Base-by-base conservation (phyloP, 2,888 invertebrate species). In the Apomyelois bistriatella region DNA sequence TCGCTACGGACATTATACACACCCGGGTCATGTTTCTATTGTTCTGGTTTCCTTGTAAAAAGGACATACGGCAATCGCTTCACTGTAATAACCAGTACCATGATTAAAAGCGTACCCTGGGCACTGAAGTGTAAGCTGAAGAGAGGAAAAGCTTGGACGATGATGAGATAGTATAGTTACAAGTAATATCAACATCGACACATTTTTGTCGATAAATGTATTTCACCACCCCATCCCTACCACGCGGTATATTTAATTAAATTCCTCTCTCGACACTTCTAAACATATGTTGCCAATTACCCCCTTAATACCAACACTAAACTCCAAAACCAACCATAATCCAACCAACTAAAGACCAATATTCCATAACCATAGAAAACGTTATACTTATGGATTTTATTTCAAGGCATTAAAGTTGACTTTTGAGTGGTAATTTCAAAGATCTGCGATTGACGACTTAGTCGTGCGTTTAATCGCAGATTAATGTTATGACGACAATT, bases 191-290 rank as follows among this genome's bases (percentile, higher is more conserved):
- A 22, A n/a, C 5, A 22, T 22, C 2, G 2, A 22, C 5, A 22
- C 22, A 22, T 22, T 22, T 53, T 53, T 28, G 48, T 22, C 36
- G 51, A 38, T 46, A 58, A 76, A 58, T 6, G 13, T 32, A 56
- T 68, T 52, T 71, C 74, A 68, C 10, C 10, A n/a, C 49, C 59
- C 63, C 57, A 53, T 63, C 79, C 70, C 63, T 61, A 64, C 65
- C 73, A 72, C 74, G 72, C 60, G 90, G 81, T 80, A 84, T 83
- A 83, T 92, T 93, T 93, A 92, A 93, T 93, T 92, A 92, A 92
- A 92, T 91, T 91, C 92, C 91, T 85, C 76, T 71, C 65, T 72
- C 79, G 74, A 82, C 84, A 84, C 82, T 86, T 76, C 55, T 66
- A 65, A 80, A 78, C 90, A 89, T 90, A 88, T 89, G 90, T 85